phyloP scores from a whole-genome alignment of 1,140 invertebrate genomes.

The Cotesia typhae region DNA sequence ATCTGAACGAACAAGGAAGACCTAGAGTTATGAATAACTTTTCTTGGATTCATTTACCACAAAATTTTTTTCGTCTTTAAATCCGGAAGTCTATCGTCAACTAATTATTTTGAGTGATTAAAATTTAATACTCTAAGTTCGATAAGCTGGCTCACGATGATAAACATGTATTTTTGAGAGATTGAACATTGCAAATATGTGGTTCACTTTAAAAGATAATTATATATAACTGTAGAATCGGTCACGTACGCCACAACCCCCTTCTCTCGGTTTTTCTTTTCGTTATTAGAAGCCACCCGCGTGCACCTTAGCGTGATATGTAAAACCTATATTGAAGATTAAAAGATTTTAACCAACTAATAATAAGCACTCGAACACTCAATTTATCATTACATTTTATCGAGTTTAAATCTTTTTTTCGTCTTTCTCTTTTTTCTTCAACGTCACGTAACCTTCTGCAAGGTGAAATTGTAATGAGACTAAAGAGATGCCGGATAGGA shows the following conservation, averaged over 20 bases:
- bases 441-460: conserved; percentile 40
- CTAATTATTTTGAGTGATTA: too few relatives aligned
- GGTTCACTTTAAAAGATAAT: background rate
- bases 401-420: background rate
- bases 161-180: background rate
- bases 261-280: conserved; percentile 30
- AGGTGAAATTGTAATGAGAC: conserved; percentile 38
- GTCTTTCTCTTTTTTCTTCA: background rate
- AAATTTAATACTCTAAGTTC: background rate
- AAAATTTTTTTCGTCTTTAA: background rate
- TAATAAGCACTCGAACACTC: too few relatives aligned
- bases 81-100: background rate
- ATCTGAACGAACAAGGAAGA: conserved; percentile 7
- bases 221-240: conserved; percentile 45
- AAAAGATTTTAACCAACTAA: too few relatives aligned
- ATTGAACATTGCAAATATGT: background rate
- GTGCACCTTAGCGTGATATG: background rate
- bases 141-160: background rate
- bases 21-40: background rate
- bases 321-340: background rate
- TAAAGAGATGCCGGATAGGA: background rate
- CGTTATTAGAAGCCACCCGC: conserved; percentile 23
- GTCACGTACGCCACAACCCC: conserved; percentile 56
- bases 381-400: background rate
- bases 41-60: background rate